Conservation (phyloP, 2,113 vertebrate species). For the Lycaon pictus region DNA sequence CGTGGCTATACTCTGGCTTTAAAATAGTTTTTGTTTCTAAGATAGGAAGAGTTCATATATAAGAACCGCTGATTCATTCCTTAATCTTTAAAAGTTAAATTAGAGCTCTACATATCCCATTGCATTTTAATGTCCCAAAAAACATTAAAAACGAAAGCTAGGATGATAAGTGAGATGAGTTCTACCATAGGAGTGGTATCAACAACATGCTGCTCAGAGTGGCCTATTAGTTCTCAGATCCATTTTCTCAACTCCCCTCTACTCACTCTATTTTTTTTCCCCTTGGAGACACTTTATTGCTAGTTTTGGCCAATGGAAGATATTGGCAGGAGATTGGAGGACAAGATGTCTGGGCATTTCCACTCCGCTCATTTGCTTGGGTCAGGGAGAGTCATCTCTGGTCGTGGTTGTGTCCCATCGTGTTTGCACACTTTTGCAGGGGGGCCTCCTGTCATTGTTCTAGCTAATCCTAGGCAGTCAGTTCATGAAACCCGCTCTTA, state of each 20-base stretch:
- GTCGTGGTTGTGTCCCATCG: background rate
- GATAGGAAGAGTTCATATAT: background rate
- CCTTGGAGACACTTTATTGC: background rate
- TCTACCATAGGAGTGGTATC: background rate
- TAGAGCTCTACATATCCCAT: background rate
- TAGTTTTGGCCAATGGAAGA: background rate
- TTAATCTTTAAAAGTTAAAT: conserved; percentile 29
- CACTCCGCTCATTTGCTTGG: background rate
- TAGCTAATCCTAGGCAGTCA: background rate
- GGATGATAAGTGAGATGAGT: background rate
- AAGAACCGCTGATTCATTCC: background rate
- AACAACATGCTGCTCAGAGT: background rate
- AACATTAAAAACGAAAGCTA: conserved; percentile 14
- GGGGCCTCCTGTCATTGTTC: background rate
- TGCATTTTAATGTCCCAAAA: conserved; percentile 1
- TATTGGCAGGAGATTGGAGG: background rate
- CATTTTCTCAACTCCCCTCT: background rate
- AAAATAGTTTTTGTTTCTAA: conserved; percentile 47
- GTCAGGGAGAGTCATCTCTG: background rate
- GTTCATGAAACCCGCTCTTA: background rate
- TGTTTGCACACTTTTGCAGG: background rate
- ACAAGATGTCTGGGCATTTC: background rate
- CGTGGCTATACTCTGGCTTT: background rate
- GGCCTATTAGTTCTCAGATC: background rate
- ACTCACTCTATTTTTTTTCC: background rate